phyloP scores from a whole-genome alignment of 2,888 invertebrate genomes.

The Trichopoda pennipes region DNA sequence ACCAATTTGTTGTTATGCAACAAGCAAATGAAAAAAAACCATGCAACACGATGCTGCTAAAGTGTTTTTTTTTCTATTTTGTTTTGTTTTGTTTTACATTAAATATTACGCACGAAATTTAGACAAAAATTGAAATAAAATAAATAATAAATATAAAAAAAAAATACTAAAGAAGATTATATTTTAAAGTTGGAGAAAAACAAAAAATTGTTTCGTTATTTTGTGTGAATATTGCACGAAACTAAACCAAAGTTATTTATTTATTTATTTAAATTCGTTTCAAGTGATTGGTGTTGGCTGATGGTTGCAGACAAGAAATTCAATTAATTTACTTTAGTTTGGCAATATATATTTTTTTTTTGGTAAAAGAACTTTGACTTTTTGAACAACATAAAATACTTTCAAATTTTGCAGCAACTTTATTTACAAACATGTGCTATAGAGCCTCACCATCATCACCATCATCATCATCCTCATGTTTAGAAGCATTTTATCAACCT shows the following conservation, averaged over 20 bases:
- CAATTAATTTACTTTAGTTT: constrained; percentile 37
- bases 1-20: constrained; percentile 50
- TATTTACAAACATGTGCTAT: constrained; percentile 16
- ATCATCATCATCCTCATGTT: background rate
- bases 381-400: constrained; percentile 5
- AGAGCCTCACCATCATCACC: constrained; percentile 11
- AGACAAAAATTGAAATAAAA: background rate
- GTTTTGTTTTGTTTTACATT: constrained; percentile 16
- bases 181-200: too few relatives aligned
- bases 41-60: constrained; percentile 49
- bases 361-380: constrained; percentile 52
- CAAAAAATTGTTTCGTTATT: background rate
- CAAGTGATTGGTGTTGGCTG: constrained; percentile 10
- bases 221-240: constrained; percentile 24
- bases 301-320: constrained; percentile 13
- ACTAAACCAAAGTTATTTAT: constrained; percentile 41
- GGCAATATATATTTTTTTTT: constrained; percentile 31
- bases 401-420: constrained; percentile 24
- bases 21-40: constrained; percentile 15
- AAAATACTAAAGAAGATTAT: constrained; percentile 19
- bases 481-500: background rate
- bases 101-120: constrained; percentile 38
- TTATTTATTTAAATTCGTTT: constrained; percentile 35
- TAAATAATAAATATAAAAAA: background rate
- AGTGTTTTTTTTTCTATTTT: background rate